Evolutionary conservation across 37 sponge, comb jelly and placozoan species (phyloP), one percentile per base, ranked within the genome.

Genomic region (Corticium candelabrum): DNA sequence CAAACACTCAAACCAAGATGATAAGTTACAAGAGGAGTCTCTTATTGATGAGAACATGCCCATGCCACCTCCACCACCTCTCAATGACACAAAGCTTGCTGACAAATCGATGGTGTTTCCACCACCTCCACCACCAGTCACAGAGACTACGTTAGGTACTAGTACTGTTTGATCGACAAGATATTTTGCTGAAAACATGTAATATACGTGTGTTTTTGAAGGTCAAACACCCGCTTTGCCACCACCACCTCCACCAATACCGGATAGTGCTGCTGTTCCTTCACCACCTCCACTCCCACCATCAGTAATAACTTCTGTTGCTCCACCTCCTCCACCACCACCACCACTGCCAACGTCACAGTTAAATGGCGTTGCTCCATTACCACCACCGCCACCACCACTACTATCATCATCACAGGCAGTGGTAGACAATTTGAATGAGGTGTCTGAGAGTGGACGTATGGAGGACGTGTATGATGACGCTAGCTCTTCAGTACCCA

Each of bases 101-200:
- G 39, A 0, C 72, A 37, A 76, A 69, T 41, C 21, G 74, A 73
- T 35, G 74, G 69, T 43, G 31, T 41, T n/a, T 39, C 5, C 76
- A 62, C 76, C 76, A 29, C 82, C 82, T 27, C 37, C 50, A 0
- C 81, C 73, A 36, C 81, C 74, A 3, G 37, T 27, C 11, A 74
- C 33, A 50, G 81, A 76, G 38, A 50, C 62, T 11, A 50, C 62
- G n/a, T n/a, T n/a, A n/a, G n/a, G n/a, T n/a, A n/a, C n/a, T n/a
- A n/a, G n/a, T n/a, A n/a, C n/a, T n/a, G n/a, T n/a, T n/a, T n/a
- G n/a, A n/a, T n/a, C n/a, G n/a, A n/a, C n/a, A n/a, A n/a, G n/a
- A n/a, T n/a, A n/a, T n/a, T n/a, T n/a, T n/a, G n/a, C n/a, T n/a
- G n/a, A n/a, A n/a, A n/a, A n/a, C n/a, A n/a, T n/a, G n/a, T n/a